phyloP scores from a whole-genome alignment of 92 coral and sea anemone genomes.

The Epizoanthus ramosus region DNA sequence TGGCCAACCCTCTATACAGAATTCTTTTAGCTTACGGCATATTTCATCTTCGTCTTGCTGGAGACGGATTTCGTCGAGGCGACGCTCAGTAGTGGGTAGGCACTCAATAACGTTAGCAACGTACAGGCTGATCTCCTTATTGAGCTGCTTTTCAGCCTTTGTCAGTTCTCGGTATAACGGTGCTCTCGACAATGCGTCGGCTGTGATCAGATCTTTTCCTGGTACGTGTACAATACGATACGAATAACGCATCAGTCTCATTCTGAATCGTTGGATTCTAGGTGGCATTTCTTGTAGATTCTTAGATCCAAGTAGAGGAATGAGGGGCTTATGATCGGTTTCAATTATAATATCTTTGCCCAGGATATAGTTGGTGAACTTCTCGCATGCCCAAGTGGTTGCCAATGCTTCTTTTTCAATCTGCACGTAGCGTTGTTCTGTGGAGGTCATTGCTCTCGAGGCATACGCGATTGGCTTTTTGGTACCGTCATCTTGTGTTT shows the following conservation, averaged over 20 bases:
- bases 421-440: conserved; percentile 21
- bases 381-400: conserved; percentile 39
- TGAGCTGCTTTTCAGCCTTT: conserved; percentile 41
- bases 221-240: conserved; percentile 53
- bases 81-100: too few relatives aligned
- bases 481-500: conserved; percentile 28
- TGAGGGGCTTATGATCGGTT: conserved; percentile 51
- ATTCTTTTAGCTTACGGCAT: too few relatives aligned
- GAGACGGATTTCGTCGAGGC: too few relatives aligned
- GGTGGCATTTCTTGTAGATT: conserved; percentile 52
- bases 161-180: conserved; percentile 34
- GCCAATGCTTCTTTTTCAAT: conserved; percentile 43
- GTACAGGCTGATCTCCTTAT: too few relatives aligned
- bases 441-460: conserved; percentile 30
- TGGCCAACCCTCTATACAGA: too few relatives aligned
- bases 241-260: conserved; percentile 54
- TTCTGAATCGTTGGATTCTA: conserved; percentile 60
- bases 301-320: conserved; percentile 45
- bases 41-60: too few relatives aligned
- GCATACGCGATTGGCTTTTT: conserved; percentile 30
- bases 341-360: conserved; percentile 43
- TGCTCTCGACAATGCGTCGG: conserved; percentile 61
- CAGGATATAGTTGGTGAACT: conserved; percentile 38
- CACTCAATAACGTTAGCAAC: too few relatives aligned
- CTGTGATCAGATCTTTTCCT: conserved; percentile 56